phyloP scores from a whole-genome alignment of 1,140 invertebrate species.

The Dendrolimus punctatus region DNA sequence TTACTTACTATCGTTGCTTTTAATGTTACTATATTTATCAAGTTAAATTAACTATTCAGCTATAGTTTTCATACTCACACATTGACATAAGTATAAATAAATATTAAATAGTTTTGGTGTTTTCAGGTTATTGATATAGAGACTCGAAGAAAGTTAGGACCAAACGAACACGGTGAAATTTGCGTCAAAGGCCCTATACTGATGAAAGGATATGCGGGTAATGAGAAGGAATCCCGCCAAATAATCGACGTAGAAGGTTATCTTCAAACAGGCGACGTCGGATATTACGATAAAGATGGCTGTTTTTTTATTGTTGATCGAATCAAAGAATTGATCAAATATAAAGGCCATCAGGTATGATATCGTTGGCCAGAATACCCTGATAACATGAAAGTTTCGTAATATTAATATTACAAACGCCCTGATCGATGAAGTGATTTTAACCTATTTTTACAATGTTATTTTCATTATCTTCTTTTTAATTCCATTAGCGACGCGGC shows the following conservation, averaged over 20 bases:
- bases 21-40: too few relatives aligned
- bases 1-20: too few relatives aligned
- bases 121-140: slow-evolving; percentile 70
- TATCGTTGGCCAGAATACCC: neutral
- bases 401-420: too few relatives aligned
- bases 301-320: slow-evolving; percentile 82
- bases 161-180: slow-evolving; percentile 74
- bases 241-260: slow-evolving; percentile 81
- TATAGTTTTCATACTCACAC: too few relatives aligned
- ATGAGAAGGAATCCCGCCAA: slow-evolving; percentile 74
- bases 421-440: too few relatives aligned
- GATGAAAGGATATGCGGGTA: slow-evolving; percentile 77
- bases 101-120: neutral
- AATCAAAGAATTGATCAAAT: slow-evolving; percentile 87
- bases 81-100: too few relatives aligned
- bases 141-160: slow-evolving; percentile 69
- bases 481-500: too few relatives aligned
- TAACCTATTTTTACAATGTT: too few relatives aligned
- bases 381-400: too few relatives aligned
- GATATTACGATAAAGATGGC: slow-evolving; percentile 78
- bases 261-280: slow-evolving; percentile 86
- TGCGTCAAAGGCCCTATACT: slow-evolving; percentile 74
- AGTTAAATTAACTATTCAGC: too few relatives aligned
- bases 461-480: too few relatives aligned
- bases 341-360: slow-evolving; percentile 80